phyloP scores from a whole-genome alignment of 2,113 vertebrate species.

The Gavialis gangeticus region DNA sequence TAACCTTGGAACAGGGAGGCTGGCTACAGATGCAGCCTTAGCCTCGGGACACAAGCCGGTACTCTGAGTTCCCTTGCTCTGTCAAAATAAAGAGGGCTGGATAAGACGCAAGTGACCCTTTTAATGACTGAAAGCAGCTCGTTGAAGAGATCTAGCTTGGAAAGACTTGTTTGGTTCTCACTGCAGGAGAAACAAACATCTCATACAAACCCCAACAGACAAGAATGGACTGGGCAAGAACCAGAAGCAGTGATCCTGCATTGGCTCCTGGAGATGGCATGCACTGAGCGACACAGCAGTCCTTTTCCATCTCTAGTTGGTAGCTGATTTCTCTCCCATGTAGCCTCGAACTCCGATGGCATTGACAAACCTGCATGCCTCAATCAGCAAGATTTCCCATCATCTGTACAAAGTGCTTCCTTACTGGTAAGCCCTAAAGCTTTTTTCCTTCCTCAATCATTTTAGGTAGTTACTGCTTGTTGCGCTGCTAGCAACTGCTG shows the following conservation, averaged over 20 bases:
- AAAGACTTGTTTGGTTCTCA: background rate
- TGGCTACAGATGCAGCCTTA: rapidly evolving
- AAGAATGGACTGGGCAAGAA: background rate
- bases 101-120: background rate
- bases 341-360: rapidly evolving
- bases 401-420: background rate
- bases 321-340: background rate
- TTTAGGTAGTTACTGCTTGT: background rate
- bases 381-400: background rate
- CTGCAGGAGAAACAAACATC: background rate
- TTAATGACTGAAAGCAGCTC: background rate
- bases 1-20: background rate
- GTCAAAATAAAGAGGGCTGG: background rate
- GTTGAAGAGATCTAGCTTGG: background rate
- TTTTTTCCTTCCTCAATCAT: background rate
- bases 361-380: background rate
- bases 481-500: background rate
- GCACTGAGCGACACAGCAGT: background rate
- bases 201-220: background rate
- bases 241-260: background rate
- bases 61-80: background rate
- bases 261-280: background rate
- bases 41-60: background rate
- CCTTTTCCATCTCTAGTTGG: background rate
- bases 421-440: background rate